Evolutionary conservation across 1,140 invertebrate species (phyloP).

Genomic region (Xylocopa sonorina): DNA sequence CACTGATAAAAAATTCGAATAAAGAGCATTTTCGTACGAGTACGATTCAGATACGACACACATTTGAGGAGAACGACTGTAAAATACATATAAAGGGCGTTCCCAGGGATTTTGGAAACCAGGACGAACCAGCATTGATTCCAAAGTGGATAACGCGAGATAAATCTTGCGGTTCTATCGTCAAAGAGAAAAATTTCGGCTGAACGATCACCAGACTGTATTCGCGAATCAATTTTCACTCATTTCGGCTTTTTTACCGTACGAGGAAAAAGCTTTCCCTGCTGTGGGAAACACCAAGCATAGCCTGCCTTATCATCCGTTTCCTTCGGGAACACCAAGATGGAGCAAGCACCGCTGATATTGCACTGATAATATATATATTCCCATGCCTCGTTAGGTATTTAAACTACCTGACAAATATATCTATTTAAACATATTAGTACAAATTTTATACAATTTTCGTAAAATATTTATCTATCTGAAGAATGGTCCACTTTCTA

Average conservation of each 20-base stretch:
- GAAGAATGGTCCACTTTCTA: too few species aligned
- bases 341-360: conserved; percentile 52
- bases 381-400: background rate
- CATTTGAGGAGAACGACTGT: background rate
- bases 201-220: conserved; percentile 58
- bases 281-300: conserved; percentile 15
- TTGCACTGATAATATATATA: background rate
- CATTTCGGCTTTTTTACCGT: conserved; percentile 53
- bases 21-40: background rate
- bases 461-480: too few species aligned
- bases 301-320: conserved; percentile 65
- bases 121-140: conserved; percentile 13
- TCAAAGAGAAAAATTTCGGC: conserved; percentile 25
- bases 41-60: background rate
- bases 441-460: too few species aligned
- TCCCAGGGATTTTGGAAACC: conserved; percentile 5
- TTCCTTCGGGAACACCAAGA: conserved; percentile 57
- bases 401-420: too few species aligned
- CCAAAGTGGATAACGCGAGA: conserved; percentile 32
- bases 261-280: conserved; percentile 43
- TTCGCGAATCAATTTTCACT: conserved; percentile 52
- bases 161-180: conserved; percentile 53
- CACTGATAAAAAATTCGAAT: too few species aligned
- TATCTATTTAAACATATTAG: too few species aligned
- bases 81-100: background rate